phyloP scores from a whole-genome alignment of 2,888 invertebrate genomes.

The Furcula furcula region DNA sequence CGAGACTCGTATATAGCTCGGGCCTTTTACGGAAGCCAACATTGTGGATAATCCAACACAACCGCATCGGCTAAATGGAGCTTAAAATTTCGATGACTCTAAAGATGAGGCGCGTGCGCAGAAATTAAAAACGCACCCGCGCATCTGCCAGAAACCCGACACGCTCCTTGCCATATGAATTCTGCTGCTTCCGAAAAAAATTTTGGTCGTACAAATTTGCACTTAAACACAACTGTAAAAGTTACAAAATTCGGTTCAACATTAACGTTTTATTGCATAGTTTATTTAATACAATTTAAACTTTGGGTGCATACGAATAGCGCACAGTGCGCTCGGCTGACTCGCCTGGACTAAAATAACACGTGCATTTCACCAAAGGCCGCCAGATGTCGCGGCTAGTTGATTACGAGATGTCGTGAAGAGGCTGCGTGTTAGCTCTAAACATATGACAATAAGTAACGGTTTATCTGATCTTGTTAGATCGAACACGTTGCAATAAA shows the following conservation, averaged over 20 bases:
- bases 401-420: constrained; percentile 52
- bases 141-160: constrained; percentile 78
- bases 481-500: constrained; percentile 30
- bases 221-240: constrained; percentile 29
- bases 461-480: constrained; percentile 55
- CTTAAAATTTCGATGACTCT: constrained; percentile 37
- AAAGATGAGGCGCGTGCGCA: constrained; percentile 62
- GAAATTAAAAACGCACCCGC: constrained; percentile 35
- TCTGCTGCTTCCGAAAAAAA: constrained; percentile 70
- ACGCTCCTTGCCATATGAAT: constrained; percentile 72
- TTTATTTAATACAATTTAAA: constrained; percentile 14
- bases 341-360: constrained; percentile 68
- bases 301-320: constrained; percentile 12
- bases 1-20: constrained; percentile 4
- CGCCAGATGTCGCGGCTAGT: constrained; percentile 60
- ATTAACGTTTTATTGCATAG: constrained; percentile 3
- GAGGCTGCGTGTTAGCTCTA: constrained; percentile 24
- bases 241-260: background rate
- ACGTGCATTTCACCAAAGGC: constrained; percentile 66
- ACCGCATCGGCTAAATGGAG: constrained; percentile 27
- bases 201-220: constrained; percentile 24
- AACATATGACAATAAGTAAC: constrained; percentile 46
- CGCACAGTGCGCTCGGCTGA: constrained; percentile 37
- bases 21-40: background rate
- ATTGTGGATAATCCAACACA: background rate